Base-by-base conservation (phyloP, 2,888 invertebrate genomes). In the Zygothrica quintamaculata region DNA sequence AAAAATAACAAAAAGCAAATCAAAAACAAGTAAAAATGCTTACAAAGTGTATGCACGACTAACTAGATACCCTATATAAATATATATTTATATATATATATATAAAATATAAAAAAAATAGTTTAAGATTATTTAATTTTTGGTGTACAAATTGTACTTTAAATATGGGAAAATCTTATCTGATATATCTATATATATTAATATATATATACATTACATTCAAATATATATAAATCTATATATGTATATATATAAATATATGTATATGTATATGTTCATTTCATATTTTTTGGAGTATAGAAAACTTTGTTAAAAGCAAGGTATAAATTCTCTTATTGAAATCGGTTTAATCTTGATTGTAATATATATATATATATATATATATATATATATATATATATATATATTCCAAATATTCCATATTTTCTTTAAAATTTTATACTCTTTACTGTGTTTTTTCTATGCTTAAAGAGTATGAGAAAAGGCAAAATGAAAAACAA, bases 1-100 rank as follows among this genome's bases (percentile, higher is more conserved):
- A 15, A 33, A 44, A 64, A 70, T 29, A 29, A 16, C 15, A 44
- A 64, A 70, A 22, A 29, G 16, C 15, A 51, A 29, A 40, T 34
- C 22, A 58, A 53, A 42, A 61, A 53, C 11, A 36, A 29, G 43
- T 31, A 48, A 29, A 34, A 48, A 9, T n/a, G 29, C 29, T 29
- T 9, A 2, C 18, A 29, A n/a, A 1, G 29, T 2, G 1, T 29
- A n/a, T 3, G 9, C 29, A 29, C 29, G 5, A 29, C 29, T 5
- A 9, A 5, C 7, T 9, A n/a, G n/a, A 29, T 29, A 29, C n/a
- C 29, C 29, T n/a, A 2, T 29, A 1, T 11, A 29, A 6, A 26
- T 26, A 26, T 26, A 26, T 6, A 26, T 26, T 6, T 8, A 26
- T 26, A 26, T 26, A 26, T 26, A 26, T 26, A 26, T 26, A 8